Evolutionary conservation across 2,888 invertebrate genomes (phyloP).

Genomic region (Agonopterix heracliana): DNA sequence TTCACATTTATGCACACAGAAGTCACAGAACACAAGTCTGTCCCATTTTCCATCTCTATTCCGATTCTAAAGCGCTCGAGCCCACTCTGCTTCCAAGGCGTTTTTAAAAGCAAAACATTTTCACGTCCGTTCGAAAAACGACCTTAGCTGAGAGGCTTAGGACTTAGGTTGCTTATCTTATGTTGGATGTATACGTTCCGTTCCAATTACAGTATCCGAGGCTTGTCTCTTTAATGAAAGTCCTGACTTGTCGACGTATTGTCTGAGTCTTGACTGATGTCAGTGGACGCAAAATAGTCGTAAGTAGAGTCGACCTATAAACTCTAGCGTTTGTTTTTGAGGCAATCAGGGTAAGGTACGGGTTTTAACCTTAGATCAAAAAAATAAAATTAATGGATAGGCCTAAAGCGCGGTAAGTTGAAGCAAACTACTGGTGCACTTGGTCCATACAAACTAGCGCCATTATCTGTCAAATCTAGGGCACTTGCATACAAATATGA

Average conservation of each 20-base stretch:
- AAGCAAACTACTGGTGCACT: too few relatives aligned
- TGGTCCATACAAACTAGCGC: too few relatives aligned
- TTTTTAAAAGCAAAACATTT: constrained; percentile 52
- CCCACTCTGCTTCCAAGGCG: constrained; percentile 34
- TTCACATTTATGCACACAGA: constrained; percentile 5
- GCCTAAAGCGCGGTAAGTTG: too few relatives aligned
- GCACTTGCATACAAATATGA: too few relatives aligned
- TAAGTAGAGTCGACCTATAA: neutral
- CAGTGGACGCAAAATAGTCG: neutral
- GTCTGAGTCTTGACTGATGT: constrained; percentile 26
- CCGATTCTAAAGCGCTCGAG: constrained; percentile 44
- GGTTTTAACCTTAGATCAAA: too few relatives aligned
- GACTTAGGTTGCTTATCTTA: too few relatives aligned
- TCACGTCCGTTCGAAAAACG: constrained; percentile 20
- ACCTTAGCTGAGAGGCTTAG: constrained; percentile 14
- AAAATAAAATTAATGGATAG: too few relatives aligned
- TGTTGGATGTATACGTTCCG: constrained; percentile 19
- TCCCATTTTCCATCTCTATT: constrained; percentile 39
- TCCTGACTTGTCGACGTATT: constrained; percentile 22
- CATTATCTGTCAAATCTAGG: too few relatives aligned
- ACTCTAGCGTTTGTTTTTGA: neutral
- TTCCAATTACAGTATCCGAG: constrained; percentile 35
- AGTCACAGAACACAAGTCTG: neutral
- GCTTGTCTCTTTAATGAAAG: constrained; percentile 41
- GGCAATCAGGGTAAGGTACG: too few relatives aligned